Percentiles rank a stretch among this genome's conserved stretches.
phyloP scores from a whole-genome alignment of 1,140 invertebrate species.

The Macrobrachium rosenbergii region DNA sequence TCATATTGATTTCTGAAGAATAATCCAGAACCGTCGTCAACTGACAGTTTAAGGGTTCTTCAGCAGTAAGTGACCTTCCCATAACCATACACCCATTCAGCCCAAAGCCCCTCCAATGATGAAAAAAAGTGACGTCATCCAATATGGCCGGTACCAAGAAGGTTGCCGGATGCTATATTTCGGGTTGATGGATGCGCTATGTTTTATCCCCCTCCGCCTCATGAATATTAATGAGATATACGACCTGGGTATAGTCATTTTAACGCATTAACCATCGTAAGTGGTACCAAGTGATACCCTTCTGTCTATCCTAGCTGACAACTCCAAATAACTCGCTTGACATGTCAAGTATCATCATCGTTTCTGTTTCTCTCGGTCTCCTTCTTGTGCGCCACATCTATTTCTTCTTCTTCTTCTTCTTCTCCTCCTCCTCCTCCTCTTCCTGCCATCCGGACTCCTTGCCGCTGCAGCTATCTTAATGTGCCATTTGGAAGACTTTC shows the following conservation, averaged over 20 bases:
- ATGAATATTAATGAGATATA: slow-evolving; percentile 60
- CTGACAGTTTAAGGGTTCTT: not conserved
- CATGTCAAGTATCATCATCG: not conserved
- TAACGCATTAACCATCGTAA: slow-evolving; percentile 53
- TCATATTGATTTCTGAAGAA: too few relatives aligned
- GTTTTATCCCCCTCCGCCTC: slow-evolving; percentile 23
- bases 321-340: too few relatives aligned
- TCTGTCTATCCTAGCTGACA: not conserved
- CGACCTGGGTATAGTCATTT: slow-evolving; percentile 44
- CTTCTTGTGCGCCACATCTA: too few relatives aligned
- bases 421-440: not conserved
- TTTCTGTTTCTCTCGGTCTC: not conserved
- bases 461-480: not conserved
- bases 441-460: not conserved
- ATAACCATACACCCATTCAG: slow-evolving; percentile 18
- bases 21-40: too few relatives aligned
- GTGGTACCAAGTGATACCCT: slow-evolving; percentile 49
- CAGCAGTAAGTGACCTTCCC: slow-evolving; percentile 1
- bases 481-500: not conserved
- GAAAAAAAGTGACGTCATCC: slow-evolving; percentile 37
- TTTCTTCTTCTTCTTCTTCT: not conserved
- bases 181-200: slow-evolving; percentile 32
- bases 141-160: slow-evolving; percentile 19
- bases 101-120: slow-evolving; percentile 42
- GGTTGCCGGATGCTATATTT: slow-evolving; percentile 6